Evolutionary conservation across 2,113 vertebrate genomes (phyloP), one percentile per base, ranked within the genome.

Genomic region (Chunga burmeisteri): DNA sequence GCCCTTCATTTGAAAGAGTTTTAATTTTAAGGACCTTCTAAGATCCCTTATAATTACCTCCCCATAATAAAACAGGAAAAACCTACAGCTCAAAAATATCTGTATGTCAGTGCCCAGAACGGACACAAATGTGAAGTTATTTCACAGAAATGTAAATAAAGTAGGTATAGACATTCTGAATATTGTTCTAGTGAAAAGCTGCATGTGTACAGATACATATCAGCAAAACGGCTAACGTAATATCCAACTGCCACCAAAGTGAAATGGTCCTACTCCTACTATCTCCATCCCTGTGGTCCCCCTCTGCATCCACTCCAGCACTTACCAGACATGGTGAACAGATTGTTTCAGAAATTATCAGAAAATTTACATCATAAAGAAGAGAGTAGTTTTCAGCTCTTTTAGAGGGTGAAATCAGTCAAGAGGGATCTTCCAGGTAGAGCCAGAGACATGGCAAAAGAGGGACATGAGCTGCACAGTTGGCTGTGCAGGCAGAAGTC

Each of bases 211-310:
- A 75, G 62, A 47, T 26, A 18, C 7, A 47, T 30, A 47, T 68
- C 22, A 75, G 20, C 32, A 59, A n/a, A 86, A 79, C 23, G 16
- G 4, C 5, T 47, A 46, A 82, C 56, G 38, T 47, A 47, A 55
- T 44, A 75, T 50, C n/a, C 44, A 42, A 0, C 25, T 79, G 26
- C 42, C 61, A 55, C 32, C 42, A 22, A 71, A 32, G 25, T 46
- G 65, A 13, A 19, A 62, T 86, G 47, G 7, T 71, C 70, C 61
- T 71, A 17, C 16, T 84, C 6, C 30, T 77, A 14, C 81, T 59
- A 6, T 10, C 25, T 9, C 12, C 36, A 50, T 19, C n/a, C n/a
- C 2, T 1, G 7, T 58, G 10, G 12, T 62, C 11, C 3, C 6
- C 3, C 19, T 30, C 14, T 70, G 7, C 22, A 91, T 38, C 26